phyloP scores from a whole-genome alignment of 2,888 invertebrate species.

The Adela reaumurella region DNA sequence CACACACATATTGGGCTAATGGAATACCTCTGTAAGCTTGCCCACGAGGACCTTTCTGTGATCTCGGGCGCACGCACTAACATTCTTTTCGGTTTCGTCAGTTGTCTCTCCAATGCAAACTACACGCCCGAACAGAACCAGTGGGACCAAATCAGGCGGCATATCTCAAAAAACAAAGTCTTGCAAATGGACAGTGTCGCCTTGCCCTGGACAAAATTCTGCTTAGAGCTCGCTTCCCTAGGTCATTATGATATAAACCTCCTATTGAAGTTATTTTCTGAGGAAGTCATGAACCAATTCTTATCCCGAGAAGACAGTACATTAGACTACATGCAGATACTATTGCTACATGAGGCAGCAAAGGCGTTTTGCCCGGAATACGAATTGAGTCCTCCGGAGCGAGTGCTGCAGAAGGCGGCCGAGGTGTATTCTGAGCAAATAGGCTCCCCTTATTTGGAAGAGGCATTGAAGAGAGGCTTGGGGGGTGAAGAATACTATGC shows the following conservation, averaged over 20 bases:
- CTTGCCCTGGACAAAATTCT: conserved; percentile 51
- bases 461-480: conserved; percentile 47
- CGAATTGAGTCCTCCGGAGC: conserved; percentile 30
- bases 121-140: conserved; percentile 48
- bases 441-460: conserved; percentile 36
- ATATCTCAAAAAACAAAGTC: conserved; percentile 35
- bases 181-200: conserved; percentile 30
- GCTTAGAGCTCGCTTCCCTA: conserved; percentile 55
- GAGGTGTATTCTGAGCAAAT: conserved; percentile 24
- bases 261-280: conserved; percentile 46
- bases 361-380: conserved; percentile 38
- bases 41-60: conserved; percentile 30
- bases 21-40: conserved; percentile 52
- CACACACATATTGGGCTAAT: conserved; percentile 56
- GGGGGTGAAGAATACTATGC: conserved; percentile 56
- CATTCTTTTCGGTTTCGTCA: conserved; percentile 45
- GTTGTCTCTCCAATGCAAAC: conserved; percentile 56
- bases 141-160: conserved; percentile 47
- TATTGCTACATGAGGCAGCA: conserved; percentile 56
- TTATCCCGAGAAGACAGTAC: conserved; percentile 27
- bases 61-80: conserved; percentile 33
- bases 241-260: conserved; percentile 55
- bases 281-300: conserved; percentile 39
- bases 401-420: conserved; percentile 30
- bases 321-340: conserved; percentile 43